Percentiles rank a stretch among this genome's conserved stretches.
These are phyloP conservation scores for Sphaerophoria rueppellii DNA, from an alignment of 2,888 invertebrate genomes.

Conservation along the genomic window DNA sequence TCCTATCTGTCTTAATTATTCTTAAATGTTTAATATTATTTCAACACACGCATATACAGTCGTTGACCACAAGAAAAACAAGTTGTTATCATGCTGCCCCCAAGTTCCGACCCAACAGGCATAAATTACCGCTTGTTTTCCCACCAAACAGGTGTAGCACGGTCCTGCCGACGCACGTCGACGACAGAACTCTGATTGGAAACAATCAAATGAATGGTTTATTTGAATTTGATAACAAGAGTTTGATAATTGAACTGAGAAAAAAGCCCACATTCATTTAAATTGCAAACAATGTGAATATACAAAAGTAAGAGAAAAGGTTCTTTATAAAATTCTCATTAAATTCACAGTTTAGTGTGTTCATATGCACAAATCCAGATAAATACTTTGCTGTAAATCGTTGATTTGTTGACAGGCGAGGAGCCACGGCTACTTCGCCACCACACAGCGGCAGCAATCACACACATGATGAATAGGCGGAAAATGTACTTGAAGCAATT, in stretches of 20 bases:
- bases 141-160: not conserved
- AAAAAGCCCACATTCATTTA: constrained; percentile 10
- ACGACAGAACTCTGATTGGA: constrained; percentile 12
- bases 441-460: not conserved
- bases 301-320: constrained; percentile 4
- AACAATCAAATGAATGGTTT: constrained; percentile 32
- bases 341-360: constrained; percentile 7
- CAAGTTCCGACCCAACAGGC: too few species aligned
- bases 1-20: too few species aligned
- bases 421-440: not conserved
- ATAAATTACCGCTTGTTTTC: too few species aligned
- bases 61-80: too few species aligned
- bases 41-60: too few species aligned
- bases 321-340: constrained; percentile 33
- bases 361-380: too few species aligned
- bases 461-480: constrained; percentile 36
- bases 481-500: constrained; percentile 37
- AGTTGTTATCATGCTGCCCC: too few species aligned
- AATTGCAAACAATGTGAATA: not conserved
- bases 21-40: too few species aligned
- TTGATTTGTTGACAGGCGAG: constrained; percentile 2
- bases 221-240: constrained; percentile 52
- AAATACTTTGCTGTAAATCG: constrained; percentile 30
- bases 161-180: not conserved
- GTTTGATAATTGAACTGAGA: constrained; percentile 44